These are phyloP conservation scores for Bombus breviceps DNA, from an alignment of 1,140 invertebrate species.

Conservation along the genomic window DNA sequence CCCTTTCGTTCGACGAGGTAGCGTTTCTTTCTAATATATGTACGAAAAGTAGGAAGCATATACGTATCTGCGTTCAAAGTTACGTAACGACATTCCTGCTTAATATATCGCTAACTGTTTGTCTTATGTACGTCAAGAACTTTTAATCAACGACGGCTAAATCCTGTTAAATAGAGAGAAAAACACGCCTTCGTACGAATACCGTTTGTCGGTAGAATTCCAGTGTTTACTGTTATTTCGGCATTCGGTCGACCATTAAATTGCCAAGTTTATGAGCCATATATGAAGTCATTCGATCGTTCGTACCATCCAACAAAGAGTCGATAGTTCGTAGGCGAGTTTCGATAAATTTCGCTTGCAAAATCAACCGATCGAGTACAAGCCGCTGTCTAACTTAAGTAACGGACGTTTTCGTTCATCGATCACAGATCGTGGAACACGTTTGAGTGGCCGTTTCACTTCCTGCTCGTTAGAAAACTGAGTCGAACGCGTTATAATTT, in stretches of 20 bases:
- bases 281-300: background rate
- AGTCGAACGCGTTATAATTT: background rate
- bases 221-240: no score
- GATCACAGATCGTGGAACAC: slow-evolving; percentile 25
- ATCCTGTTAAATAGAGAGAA: background rate
- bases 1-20: no score
- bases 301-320: background rate
- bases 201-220: background rate
- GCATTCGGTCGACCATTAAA: no score
- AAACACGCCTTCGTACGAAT: background rate
- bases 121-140: no score
- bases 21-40: no score
- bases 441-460: slow-evolving; percentile 42
- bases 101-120: background rate
- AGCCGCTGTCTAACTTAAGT: background rate
- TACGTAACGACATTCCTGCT: background rate
- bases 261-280: no score
- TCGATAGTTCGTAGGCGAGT: background rate
- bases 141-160: background rate
- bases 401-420: slow-evolving; percentile 14
- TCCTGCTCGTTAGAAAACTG: slow-evolving; percentile 1
- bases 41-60: slow-evolving; percentile 13
- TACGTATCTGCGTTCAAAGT: background rate
- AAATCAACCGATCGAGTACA: background rate
- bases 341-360: slow-evolving; percentile 7